These are phyloP conservation scores for Phymorhynchus buccinoides DNA, from an alignment of 1,140 invertebrate genomes.

Conservation along the genomic window DNA sequence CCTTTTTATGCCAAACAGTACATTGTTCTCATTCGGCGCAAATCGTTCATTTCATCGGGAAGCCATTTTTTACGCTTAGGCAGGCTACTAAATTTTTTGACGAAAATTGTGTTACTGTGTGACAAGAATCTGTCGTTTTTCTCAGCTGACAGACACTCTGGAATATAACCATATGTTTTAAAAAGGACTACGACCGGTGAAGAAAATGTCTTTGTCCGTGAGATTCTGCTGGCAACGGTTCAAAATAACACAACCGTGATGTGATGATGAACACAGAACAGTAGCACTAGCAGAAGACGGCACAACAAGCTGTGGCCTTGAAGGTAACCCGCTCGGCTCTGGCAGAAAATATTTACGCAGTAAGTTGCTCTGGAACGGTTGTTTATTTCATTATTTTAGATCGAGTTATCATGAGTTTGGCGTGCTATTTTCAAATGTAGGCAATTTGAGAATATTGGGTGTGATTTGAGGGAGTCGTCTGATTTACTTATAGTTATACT, in stretches of 20 bases:
- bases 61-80: slow-evolving; percentile 1
- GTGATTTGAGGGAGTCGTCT: too few relatives aligned
- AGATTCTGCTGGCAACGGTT: not conserved
- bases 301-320: not conserved
- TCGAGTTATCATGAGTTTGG: not conserved
- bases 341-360: not conserved
- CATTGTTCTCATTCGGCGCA: not conserved
- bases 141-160: not conserved
- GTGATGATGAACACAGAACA: not conserved
- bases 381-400: not conserved
- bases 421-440: not conserved
- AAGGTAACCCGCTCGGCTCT: not conserved
- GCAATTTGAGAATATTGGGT: too few relatives aligned
- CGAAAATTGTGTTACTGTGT: not conserved
- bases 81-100: not conserved
- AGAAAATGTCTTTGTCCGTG: not conserved
- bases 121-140: not conserved
- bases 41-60: not conserved
- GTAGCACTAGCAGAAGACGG: not conserved
- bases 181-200: not conserved
- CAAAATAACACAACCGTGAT: not conserved
- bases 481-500: too few relatives aligned
- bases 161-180: not conserved
- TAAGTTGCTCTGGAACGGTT: not conserved
- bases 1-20: not conserved